Base-by-base conservation (phyloP, 2,797 vertebrate genomes). In the Dendrocincla tyrannina region DNA sequence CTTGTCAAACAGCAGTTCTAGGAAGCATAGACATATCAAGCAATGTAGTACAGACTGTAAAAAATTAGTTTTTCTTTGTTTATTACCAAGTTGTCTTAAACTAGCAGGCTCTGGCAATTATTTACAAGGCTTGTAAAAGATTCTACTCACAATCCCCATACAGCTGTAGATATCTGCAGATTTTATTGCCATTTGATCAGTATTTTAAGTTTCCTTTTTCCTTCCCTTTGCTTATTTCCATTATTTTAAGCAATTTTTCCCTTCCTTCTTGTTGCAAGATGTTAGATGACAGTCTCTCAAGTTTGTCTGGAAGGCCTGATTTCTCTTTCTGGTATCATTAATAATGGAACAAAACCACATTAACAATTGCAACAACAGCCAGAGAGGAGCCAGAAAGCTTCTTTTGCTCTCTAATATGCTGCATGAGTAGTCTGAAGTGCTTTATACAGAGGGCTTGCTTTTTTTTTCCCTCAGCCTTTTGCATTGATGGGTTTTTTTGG, bases 271-370 rank as follows among this genome's bases (percentile, higher is more conserved):
- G 53, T 55, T 92, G 52, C 37, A 11, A 7, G 41, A 67, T 72
- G 8, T 27, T 59, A 79, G 70, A 60, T 17, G 17, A 79, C 49
- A 47, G 35, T 56, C 64, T 96, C 60, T 91, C 47, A 87, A 18
- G 58, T 87, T 92, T 88, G 69, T 85, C 66, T 94, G 67, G 73
- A 89, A 81, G 58, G 78, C n/a, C 42, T 46, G 50, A 88, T 93
- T 92, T 90, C 59, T 93, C 83, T 64, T 96, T 56, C 88, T 95
- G 49, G 19, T 94, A 77, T 94, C 92, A 97, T 97, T 95, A 97
- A 97, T 96, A 97, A 96, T 96, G 70, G 83, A 97, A 95, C 53
- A 93, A 93, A 96, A 95, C 66, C 56, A 82, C 94, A 95, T 96
- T 97, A 97, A 81, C 49, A 69, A 72, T 81, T 78, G 69, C 59